These are phyloP conservation scores for Baronia brevicornis DNA, from an alignment of 2,888 invertebrate genomes.

Conservation along the genomic window DNA sequence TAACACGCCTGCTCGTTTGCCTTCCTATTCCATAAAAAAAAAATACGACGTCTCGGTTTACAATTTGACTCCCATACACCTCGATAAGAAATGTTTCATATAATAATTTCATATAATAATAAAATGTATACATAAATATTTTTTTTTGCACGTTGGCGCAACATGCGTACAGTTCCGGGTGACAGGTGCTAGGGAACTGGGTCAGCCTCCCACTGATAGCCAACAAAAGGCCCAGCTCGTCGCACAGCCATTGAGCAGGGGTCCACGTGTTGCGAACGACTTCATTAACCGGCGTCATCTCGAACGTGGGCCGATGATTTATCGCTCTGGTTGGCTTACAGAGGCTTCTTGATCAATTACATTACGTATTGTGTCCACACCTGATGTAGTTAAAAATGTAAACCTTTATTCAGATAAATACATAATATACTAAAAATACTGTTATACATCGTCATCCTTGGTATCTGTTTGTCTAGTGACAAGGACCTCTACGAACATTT, in stretches of 20 bases:
- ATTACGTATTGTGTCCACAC: slow-evolving; percentile 14
- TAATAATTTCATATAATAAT: too few relatives aligned
- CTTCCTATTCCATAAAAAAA: too few relatives aligned
- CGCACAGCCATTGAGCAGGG: slow-evolving; percentile 42
- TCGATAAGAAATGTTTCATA: too few relatives aligned
- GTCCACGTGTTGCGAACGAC: slow-evolving; percentile 64
- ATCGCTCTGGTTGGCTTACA: slow-evolving; percentile 33
- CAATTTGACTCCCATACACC: too few relatives aligned
- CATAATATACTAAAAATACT: too few relatives aligned
- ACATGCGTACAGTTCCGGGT: slow-evolving; percentile 18
- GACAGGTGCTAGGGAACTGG: slow-evolving; percentile 67
- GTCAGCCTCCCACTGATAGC: slow-evolving; percentile 65
- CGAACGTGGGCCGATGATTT: slow-evolving; percentile 57
- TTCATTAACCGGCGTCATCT: slow-evolving; percentile 65
- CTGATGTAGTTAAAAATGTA: too few relatives aligned
- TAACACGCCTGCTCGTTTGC: too few relatives aligned
- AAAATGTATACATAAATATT: background rate
- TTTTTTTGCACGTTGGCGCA: background rate
- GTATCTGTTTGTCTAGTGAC: too few relatives aligned
- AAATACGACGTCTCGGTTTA: too few relatives aligned
- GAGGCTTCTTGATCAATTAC: slow-evolving; percentile 22
- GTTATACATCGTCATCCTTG: too few relatives aligned
- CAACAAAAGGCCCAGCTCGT: slow-evolving; percentile 51
- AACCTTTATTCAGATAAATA: too few relatives aligned
- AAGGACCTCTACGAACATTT: too few relatives aligned